Evolutionary conservation across 2,113 vertebrate species (phyloP).

Genomic region (Phylloscopus trochiloides): DNA sequence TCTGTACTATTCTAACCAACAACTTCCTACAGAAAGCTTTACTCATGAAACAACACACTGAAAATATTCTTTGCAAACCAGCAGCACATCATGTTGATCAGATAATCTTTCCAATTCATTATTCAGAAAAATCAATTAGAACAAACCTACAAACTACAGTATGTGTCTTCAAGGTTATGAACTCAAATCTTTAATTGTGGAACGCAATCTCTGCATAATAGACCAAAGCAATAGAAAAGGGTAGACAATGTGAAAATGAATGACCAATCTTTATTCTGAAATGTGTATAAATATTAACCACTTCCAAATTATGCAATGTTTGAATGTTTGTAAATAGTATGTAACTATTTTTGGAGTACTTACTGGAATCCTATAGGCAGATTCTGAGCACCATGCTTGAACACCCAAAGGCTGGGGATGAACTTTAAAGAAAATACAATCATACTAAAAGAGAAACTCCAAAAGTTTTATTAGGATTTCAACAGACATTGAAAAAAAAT

Average conservation of each 20-base stretch:
- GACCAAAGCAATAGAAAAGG: neutral
- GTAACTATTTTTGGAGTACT: neutral
- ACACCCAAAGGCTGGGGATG: neutral
- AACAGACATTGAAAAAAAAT: conserved; percentile 72
- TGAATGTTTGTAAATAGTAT: neutral
- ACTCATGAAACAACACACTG: neutral
- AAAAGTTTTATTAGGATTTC: conserved; percentile 75
- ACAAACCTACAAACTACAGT: neutral
- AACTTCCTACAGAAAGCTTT: neutral
- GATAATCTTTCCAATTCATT: neutral
- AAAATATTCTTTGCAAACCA: neutral
- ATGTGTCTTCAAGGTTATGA: neutral
- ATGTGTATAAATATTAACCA: neutral
- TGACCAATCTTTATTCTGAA: neutral
- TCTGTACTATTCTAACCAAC: neutral
- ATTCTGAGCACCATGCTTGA: neutral
- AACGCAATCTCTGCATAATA: neutral
- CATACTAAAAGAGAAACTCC: conserved; percentile 62
- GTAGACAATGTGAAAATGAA: neutral
- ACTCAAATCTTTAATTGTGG: neutral
- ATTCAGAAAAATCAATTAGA: neutral
- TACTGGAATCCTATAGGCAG: neutral
- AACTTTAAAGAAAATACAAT: neutral
- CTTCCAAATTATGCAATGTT: neutral
- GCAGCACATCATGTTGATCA: neutral